Evolutionary conservation across 2,113 vertebrate genomes (phyloP).

Genomic region (Eublepharis macularius): DNA sequence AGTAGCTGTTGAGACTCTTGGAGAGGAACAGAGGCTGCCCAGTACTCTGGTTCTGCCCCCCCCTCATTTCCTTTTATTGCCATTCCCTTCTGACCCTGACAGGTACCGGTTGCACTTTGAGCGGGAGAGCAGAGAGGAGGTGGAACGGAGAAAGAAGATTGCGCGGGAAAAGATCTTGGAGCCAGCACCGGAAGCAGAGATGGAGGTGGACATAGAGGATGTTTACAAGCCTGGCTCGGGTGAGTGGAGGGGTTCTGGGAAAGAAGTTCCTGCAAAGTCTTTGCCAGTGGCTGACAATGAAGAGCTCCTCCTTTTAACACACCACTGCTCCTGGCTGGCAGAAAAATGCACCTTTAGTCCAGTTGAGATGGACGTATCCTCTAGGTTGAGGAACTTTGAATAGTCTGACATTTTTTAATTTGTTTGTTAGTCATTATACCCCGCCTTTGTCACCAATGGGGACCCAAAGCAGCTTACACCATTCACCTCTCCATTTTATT

Average conservation of each 20-base stretch:
- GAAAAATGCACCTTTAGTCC: background rate
- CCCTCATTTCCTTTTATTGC: background rate
- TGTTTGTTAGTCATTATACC: too few species aligned
- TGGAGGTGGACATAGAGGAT: slow-evolving; percentile 82
- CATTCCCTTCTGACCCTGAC: background rate
- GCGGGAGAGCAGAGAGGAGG: slow-evolving; percentile 86
- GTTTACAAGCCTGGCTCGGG: slow-evolving; percentile 86
- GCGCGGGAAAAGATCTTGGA: slow-evolving; percentile 81
- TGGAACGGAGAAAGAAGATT: slow-evolving; percentile 85
- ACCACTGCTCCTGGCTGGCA: background rate
- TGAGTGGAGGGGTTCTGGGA: slow-evolving; percentile 35
- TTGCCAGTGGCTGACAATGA: background rate
- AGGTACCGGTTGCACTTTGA: slow-evolving; percentile 90
- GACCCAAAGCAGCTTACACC: too few species aligned
- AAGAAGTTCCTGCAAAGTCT: background rate
- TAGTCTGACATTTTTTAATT: too few species aligned
- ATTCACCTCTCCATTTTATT: too few species aligned
- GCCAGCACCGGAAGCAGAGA: slow-evolving; percentile 72
- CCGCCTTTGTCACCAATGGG: too few species aligned
- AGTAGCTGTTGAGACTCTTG: background rate
- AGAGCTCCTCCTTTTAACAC: background rate
- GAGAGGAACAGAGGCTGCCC: background rate
- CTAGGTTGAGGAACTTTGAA: background rate
- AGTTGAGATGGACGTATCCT: background rate
- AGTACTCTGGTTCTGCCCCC: too few species aligned